Conservation (phyloP, 2,888 invertebrate genomes). For the Andrena bicolor region DNA sequence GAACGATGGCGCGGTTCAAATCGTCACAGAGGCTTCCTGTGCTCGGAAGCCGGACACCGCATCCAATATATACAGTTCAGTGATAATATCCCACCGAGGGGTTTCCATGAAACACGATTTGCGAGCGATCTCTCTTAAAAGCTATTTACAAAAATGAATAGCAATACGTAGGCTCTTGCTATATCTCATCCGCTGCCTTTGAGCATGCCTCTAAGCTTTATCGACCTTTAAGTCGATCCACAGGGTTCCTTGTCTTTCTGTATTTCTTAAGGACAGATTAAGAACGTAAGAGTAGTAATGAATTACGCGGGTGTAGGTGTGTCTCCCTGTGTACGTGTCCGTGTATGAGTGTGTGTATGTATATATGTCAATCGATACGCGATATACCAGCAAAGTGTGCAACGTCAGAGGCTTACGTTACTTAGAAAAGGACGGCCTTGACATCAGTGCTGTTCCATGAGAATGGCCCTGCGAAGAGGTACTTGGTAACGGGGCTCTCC, state of each 20-base stretch:
- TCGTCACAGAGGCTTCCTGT: too few species aligned
- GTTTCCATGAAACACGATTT: slow-evolving; percentile 58
- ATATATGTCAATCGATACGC: slow-evolving; percentile 33
- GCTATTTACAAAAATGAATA: slow-evolving; percentile 79
- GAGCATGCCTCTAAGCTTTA: slow-evolving; percentile 45
- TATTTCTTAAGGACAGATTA: slow-evolving; percentile 37
- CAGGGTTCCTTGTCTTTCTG: slow-evolving; percentile 31
- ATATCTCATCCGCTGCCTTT: slow-evolving; percentile 36
- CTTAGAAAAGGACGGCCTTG: slow-evolving; percentile 60
- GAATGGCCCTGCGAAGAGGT: slow-evolving; percentile 35
- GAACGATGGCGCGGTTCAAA: too few species aligned
- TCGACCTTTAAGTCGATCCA: slow-evolving; percentile 34
- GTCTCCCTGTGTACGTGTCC: slow-evolving; percentile 22
- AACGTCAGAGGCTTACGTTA: slow-evolving; percentile 61
- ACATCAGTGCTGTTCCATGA: slow-evolving; percentile 45
- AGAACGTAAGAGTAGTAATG: slow-evolving; percentile 24
- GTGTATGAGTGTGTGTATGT: slow-evolving; percentile 16
- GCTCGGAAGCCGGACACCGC: too few species aligned
- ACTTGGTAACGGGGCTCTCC: slow-evolving; percentile 19
- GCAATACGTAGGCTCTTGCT: slow-evolving; percentile 58
- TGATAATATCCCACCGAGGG: slow-evolving; percentile 41
- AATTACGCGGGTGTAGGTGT: slow-evolving; percentile 18
- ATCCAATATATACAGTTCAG: too few species aligned
- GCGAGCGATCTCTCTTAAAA: slow-evolving; percentile 72
- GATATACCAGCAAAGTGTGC: slow-evolving; percentile 47